Conservation (phyloP, 2,113 vertebrate genomes). For the Romanogobio albipinnatus region DNA sequence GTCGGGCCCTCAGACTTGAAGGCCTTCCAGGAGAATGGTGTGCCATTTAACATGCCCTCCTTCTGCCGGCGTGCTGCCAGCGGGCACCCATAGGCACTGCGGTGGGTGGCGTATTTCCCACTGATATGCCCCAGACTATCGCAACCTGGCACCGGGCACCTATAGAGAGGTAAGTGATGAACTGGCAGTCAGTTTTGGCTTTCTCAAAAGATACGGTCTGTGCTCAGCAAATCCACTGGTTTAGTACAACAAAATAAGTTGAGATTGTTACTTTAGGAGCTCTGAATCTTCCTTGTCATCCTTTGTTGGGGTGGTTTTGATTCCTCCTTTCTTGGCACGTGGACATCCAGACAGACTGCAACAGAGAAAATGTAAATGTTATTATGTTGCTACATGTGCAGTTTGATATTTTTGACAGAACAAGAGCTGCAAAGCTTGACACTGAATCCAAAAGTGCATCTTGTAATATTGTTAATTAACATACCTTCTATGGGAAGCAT, state of each 20-base stretch:
- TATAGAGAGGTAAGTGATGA: slow-evolving; percentile 58
- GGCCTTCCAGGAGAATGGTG: slow-evolving; percentile 94
- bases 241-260: not conserved
- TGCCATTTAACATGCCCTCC: slow-evolving; percentile 90
- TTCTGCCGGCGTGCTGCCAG: slow-evolving; percentile 94
- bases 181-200: slow-evolving; percentile 18
- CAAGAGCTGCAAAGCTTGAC: not conserved
- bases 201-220: not conserved
- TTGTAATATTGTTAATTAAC: slow-evolving; percentile 14
- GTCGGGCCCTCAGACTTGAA: slow-evolving; percentile 92
- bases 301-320: slow-evolving; percentile 91
- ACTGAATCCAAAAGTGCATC: not conserved
- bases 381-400: not conserved
- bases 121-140: slow-evolving; percentile 98
- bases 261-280: slow-evolving; percentile 84
- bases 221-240: not conserved
- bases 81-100: slow-evolving; percentile 94
- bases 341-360: slow-evolving; percentile 96
- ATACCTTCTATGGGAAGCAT: slow-evolving; percentile 97
- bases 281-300: slow-evolving; percentile 98
- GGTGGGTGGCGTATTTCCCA: slow-evolving; percentile 96
- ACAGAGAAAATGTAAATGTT: slow-evolving; percentile 46
- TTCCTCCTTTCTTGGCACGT: slow-evolving; percentile 95
- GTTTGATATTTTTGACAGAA: not conserved
- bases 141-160: slow-evolving; percentile 96